Percentiles rank a stretch among this genome's conserved stretches.
These are phyloP conservation scores for Hemibagrus guttatus DNA, from an alignment of 2,797 vertebrate genomes.

Conservation along the genomic window DNA sequence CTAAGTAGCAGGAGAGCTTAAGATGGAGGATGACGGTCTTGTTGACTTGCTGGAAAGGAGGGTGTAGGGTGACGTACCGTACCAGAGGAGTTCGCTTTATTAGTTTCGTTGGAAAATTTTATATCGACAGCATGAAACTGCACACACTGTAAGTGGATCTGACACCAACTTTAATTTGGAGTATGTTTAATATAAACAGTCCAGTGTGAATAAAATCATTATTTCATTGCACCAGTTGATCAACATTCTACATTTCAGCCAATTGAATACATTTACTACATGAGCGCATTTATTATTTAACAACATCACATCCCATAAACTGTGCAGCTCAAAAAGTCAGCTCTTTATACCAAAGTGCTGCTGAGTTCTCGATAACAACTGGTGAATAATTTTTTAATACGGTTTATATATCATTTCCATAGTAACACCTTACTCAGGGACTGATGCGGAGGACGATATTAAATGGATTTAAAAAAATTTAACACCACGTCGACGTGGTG, in stretches of 20 bases:
- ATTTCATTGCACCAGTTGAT: not conserved
- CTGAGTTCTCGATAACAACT: not conserved
- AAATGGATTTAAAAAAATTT: too few species aligned
- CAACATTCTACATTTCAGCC: not conserved
- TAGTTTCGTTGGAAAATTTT: conserved; percentile 6
- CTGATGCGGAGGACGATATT: too few species aligned
- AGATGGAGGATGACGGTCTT: conserved; percentile 19
- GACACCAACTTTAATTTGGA: conserved; percentile 4
- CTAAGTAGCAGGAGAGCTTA: conserved; percentile 29
- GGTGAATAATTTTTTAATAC: too few species aligned
- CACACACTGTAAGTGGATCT: not conserved
- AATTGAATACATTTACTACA: too few species aligned
- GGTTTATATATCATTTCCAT: not conserved
- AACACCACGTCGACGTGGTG: too few species aligned
- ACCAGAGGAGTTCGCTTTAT: conserved; percentile 16
- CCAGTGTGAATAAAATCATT: not conserved
- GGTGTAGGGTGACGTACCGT: not conserved
- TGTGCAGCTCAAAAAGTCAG: not conserved
- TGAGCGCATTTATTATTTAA: not conserved
- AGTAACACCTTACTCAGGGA: not conserved
- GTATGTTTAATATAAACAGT: not conserved
- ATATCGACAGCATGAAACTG: conserved; percentile 10
- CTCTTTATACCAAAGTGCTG: not conserved
- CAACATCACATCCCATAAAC: not conserved
- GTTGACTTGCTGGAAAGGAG: conserved; percentile 17